A percentile compares a stretch with the other conserved stretches of the same genome.
Conservation (phyloP, 2,888 invertebrate genomes). For the Pachymerium ferrugineum region DNA sequence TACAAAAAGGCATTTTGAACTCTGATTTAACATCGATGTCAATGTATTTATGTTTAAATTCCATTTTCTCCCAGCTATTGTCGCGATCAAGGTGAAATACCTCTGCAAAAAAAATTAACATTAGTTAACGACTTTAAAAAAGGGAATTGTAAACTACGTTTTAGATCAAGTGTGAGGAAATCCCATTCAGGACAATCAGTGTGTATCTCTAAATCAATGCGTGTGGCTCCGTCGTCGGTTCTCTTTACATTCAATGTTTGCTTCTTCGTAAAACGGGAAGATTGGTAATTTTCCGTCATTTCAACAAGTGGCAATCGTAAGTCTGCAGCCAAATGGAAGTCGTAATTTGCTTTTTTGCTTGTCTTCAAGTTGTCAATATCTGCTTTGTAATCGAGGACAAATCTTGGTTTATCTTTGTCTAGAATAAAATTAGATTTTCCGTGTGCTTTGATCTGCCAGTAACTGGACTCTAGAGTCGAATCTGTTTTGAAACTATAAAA, state of each 20-base stretch:
- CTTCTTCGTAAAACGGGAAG: too few species aligned
- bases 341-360: conserved; percentile 25
- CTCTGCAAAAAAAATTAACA: conserved; percentile 12
- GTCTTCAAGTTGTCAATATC: not conserved
- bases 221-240: not conserved
- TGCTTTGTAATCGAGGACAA: not conserved
- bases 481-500: conserved; percentile 29
- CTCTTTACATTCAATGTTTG: too few species aligned
- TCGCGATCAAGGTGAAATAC: not conserved
- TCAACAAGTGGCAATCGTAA: too few species aligned
- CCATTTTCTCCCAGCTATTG: not conserved
- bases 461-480: not conserved
- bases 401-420: too few species aligned
- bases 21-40: conserved; percentile 28
- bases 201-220: conserved; percentile 28
- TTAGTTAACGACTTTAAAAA: too few species aligned
- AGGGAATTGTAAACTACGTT: too few species aligned
- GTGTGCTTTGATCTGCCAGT: not conserved
- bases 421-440: not conserved
- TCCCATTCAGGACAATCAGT: conserved; percentile 31
- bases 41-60: conserved; percentile 1
- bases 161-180: conserved; percentile 29
- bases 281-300: not conserved
- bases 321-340: not conserved
- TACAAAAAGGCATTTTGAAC: conserved; percentile 1